Evolutionary conservation across 2,888 invertebrate species (phyloP).

Genomic region (Eledona agricola): DNA sequence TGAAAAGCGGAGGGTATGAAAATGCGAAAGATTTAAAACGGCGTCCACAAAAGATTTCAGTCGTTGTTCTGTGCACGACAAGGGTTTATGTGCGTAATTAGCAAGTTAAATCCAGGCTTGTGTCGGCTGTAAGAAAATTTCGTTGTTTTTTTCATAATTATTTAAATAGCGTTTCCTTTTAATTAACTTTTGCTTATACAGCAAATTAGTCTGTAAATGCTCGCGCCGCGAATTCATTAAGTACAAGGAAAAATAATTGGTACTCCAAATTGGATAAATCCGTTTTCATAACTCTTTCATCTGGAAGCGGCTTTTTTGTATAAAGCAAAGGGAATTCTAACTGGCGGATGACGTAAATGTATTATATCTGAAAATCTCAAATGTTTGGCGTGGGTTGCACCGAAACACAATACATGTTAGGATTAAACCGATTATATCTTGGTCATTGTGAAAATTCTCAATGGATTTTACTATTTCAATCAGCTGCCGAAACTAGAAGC

Average conservation of each 20-base stretch:
- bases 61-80: slow-evolving; percentile 2
- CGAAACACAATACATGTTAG: too few relatives aligned
- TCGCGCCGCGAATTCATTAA: slow-evolving; percentile 37
- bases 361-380: too few relatives aligned
- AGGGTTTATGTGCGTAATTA: slow-evolving; percentile 14
- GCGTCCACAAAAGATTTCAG: slow-evolving; percentile 2
- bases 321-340: too few relatives aligned
- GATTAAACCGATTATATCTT: too few relatives aligned
- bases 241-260: slow-evolving; percentile 30
- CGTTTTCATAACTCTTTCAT: slow-evolving; percentile 15
- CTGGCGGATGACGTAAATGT: too few relatives aligned
- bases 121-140: slow-evolving; percentile 13
- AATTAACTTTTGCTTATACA: slow-evolving; percentile 44
- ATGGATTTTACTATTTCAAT: too few relatives aligned
- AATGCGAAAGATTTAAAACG: slow-evolving; percentile 3
- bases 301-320: slow-evolving; percentile 2
- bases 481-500: too few relatives aligned
- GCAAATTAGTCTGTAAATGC: slow-evolving; percentile 39
- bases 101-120: slow-evolving; percentile 16
- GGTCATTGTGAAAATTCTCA: too few relatives aligned
- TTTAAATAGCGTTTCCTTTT: slow-evolving; percentile 38
- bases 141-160: slow-evolving; percentile 35
- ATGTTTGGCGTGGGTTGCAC: too few relatives aligned
- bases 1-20: slow-evolving; percentile 1
- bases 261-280: slow-evolving; percentile 22